Conservation (phyloP, 2,888 invertebrate genomes). For the Buathra laborator region DNA sequence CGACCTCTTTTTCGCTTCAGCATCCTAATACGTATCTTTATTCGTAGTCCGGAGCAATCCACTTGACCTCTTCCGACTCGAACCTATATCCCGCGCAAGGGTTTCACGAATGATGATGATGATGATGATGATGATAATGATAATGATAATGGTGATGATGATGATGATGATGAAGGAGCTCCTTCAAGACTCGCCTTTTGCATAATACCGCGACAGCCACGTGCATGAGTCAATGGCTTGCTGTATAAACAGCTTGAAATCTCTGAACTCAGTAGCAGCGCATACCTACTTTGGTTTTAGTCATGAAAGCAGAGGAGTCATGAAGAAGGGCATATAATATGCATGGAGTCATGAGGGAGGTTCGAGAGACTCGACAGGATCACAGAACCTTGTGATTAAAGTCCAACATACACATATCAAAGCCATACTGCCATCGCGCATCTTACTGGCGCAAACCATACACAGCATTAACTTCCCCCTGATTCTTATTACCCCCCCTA, state of each 20-base stretch:
- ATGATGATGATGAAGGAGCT: slow-evolving; percentile 48
- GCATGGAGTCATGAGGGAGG: slow-evolving; percentile 3
- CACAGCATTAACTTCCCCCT: not conserved
- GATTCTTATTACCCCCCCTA: slow-evolving; percentile 13
- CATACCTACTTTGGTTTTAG: not conserved
- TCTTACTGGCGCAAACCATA: not conserved
- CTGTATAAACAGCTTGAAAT: slow-evolving; percentile 34
- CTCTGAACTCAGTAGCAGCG: not conserved
- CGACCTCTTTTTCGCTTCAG: slow-evolving; percentile 37
- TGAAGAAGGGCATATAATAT: not conserved
- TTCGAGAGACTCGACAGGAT: slow-evolving; percentile 9
- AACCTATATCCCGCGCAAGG: slow-evolving; percentile 38
- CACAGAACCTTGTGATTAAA: slow-evolving; percentile 22
- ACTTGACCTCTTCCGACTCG: slow-evolving; percentile 62
- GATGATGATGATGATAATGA: slow-evolving; percentile 60
- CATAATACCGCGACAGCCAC: slow-evolving; percentile 58
- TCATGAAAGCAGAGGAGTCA: slow-evolving; percentile 3
- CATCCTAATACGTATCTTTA: slow-evolving; percentile 63
- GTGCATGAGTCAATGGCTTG: slow-evolving; percentile 44
- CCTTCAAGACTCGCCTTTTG: slow-evolving; percentile 54
- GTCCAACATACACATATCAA: slow-evolving; percentile 1
- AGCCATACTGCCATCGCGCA: not conserved
- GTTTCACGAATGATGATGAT: slow-evolving; percentile 49
- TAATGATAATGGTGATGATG: slow-evolving; percentile 21
- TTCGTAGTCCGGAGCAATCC: slow-evolving; percentile 63